Evolutionary conservation across 2,113 vertebrate genomes (phyloP), one percentile per base, ranked within the genome.

Genomic region (Dipodomys ordii): DNA sequence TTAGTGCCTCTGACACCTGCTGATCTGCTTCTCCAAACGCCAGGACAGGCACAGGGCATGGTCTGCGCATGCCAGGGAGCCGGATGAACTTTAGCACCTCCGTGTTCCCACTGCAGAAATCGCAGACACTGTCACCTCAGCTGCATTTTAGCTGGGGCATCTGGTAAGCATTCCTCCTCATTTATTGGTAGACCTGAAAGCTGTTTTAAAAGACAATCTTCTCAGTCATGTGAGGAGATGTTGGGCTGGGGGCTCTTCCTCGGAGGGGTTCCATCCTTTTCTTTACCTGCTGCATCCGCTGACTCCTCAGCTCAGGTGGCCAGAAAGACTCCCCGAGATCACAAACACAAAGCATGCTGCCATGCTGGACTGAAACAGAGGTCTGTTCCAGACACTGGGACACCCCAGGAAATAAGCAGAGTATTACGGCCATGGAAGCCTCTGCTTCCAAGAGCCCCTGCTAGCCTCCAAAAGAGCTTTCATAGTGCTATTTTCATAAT

Each of bases 1-100:
- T 5, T 3, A 11, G 6, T 12, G 2, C 27, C 16, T 35, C 0
- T 3, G 3, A 11, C 18, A 1, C 13, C 6, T 10, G 16, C 57
- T 60, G 12, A n/a, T 1, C 13, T 6, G n/a, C 22, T 15, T 0
- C 10, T 27, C 25, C 12, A 22, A 35, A 5, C 49, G 30, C 19
- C 4, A 39, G 39, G 39, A 39, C 39, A 6, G 3, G 39, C 39
- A 39, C 39, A 39, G 39, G 39, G 39, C 39, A 39, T 39, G 39
- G 39, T 39, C 25, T 32, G 49, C 13, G 27, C 22, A 30, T 53
- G 30, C 30, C 2, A 2, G 64, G 73, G 22, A 8, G 39, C 35
- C 3, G 35, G 35, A 35, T 35, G 35, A 35, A 35, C 35, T 2
- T 35, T 35, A 35, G 35, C 35, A 39, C 35, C 39, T 39, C 39